phyloP scores from a whole-genome alignment of 2,113 vertebrate genomes.

The Trogon melanurus region DNA sequence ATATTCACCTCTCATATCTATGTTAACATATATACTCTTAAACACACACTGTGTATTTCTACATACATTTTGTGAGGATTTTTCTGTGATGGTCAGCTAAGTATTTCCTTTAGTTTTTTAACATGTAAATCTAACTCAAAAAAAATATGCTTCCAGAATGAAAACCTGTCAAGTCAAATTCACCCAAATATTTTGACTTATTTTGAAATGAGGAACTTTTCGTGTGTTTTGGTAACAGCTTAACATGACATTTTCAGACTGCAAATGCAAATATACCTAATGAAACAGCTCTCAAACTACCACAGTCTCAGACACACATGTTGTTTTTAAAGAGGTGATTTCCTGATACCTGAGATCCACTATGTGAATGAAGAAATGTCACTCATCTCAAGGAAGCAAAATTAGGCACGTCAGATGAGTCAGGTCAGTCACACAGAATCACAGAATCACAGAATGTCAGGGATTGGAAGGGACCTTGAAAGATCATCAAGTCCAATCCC shows the following conservation, averaged over 20 bases:
- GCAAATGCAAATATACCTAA: background rate
- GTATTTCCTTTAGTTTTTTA: background rate
- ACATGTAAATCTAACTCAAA: background rate
- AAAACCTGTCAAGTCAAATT: background rate
- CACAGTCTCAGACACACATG: background rate
- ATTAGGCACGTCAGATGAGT: rapidly evolving
- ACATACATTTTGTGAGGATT: rapidly evolving
- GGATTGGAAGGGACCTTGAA: too few species aligned
- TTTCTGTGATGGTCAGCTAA: background rate
- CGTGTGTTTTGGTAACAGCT: background rate
- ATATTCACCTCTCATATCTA: background rate
- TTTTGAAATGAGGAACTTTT: background rate
- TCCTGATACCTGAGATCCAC: background rate
- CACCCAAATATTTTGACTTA: background rate
- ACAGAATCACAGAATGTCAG: too few species aligned
- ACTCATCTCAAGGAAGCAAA: background rate
- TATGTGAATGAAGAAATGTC: background rate
- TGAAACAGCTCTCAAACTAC: background rate
- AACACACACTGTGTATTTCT: background rate
- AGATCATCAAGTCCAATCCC: too few species aligned
- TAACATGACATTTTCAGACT: background rate
- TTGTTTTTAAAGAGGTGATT: background rate
- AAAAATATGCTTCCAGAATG: background rate
- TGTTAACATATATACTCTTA: background rate
- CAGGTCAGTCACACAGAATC: too few species aligned